Evolutionary conservation across 2,797 vertebrate genomes (phyloP).

Genomic region (Diceros bicornis): DNA sequence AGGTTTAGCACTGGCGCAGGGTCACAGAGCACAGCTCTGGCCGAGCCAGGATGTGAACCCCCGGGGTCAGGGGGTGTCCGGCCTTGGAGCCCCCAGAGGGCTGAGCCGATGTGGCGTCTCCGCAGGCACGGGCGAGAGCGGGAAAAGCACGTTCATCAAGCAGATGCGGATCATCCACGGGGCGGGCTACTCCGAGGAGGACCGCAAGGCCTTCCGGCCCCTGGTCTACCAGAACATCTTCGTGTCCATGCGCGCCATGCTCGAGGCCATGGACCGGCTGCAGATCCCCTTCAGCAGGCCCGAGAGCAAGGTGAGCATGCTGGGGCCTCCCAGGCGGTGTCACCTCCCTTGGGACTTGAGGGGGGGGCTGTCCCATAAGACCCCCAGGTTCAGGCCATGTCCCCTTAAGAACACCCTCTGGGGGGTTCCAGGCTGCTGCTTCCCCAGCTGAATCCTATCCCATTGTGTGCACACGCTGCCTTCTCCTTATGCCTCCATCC

Average conservation of each 20-base stretch:
- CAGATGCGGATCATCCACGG: slow-evolving; percentile 98
- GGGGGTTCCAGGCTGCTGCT: neutral
- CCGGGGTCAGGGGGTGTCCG: accelerated
- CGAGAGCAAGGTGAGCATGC: slow-evolving; percentile 92
- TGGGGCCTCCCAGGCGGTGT: accelerated
- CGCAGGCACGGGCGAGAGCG: slow-evolving; percentile 95
- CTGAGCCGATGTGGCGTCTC: neutral
- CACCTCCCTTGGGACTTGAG: too few species aligned
- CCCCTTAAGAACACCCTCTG: neutral
- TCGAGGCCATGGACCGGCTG: slow-evolving; percentile 94
- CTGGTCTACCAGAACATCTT: slow-evolving; percentile 97
- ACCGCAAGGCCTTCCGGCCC: slow-evolving; percentile 93
- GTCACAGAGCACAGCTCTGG: too few species aligned
- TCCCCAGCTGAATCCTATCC: too few species aligned
- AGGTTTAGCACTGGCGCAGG: accelerated
- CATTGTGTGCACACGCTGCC: too few species aligned
- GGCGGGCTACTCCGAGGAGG: slow-evolving; percentile 95
- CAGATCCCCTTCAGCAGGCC: slow-evolving; percentile 93
- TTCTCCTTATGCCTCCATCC: neutral
- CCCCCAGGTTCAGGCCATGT: too few species aligned
- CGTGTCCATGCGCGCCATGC: slow-evolving; percentile 94
- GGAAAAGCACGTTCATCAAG: slow-evolving; percentile 97
- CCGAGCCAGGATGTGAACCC: neutral
- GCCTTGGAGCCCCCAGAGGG: accelerated
- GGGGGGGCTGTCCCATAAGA: neutral